A percentile compares a stretch with the other conserved stretches of the same genome.
Conservation (phyloP, 2,797 vertebrate species). For the Danio aesculapii region DNA sequence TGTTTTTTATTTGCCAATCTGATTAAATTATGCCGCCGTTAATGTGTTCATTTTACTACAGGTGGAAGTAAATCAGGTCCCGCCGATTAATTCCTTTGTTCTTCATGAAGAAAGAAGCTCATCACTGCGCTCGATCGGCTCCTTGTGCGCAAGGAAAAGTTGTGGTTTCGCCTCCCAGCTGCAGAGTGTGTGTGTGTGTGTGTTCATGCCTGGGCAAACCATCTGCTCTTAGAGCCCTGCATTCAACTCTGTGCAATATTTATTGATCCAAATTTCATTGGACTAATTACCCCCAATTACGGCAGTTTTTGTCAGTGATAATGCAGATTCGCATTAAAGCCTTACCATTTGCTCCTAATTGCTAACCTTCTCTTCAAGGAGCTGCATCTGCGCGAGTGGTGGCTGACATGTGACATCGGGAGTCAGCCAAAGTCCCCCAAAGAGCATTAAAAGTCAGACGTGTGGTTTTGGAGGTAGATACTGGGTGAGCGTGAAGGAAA, state of each 20-base stretch:
- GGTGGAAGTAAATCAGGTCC: conserved; percentile 58
- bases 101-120: conserved; percentile 18
- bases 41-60: conserved; percentile 60
- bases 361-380: conserved; percentile 57
- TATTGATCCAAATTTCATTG: conserved; percentile 59
- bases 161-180: conserved; percentile 8
- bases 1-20: conserved; percentile 55
- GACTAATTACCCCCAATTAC: conserved; percentile 64
- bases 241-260: conserved; percentile 56
- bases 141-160: background rate
- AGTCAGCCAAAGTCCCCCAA: conserved; percentile 16
- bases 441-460: conserved; percentile 17
- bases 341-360: conserved; percentile 55
- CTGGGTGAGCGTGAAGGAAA: background rate
- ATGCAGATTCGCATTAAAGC: conserved; percentile 53
- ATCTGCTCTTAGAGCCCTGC: conserved; percentile 50
- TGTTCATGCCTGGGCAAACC: conserved; percentile 29
- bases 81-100: conserved; percentile 50
- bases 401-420: conserved; percentile 2
- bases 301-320: conserved; percentile 50
- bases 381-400: conserved; percentile 40
- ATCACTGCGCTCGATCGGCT: background rate
- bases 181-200: background rate
- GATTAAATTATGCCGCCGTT: conserved; percentile 61
- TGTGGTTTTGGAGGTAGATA: conserved; percentile 7